A percentile compares a stretch with the other conserved stretches of the same genome.
Evolutionary conservation across 1,140 invertebrate genomes (phyloP).

Genomic region (Arion vulgaris): DNA sequence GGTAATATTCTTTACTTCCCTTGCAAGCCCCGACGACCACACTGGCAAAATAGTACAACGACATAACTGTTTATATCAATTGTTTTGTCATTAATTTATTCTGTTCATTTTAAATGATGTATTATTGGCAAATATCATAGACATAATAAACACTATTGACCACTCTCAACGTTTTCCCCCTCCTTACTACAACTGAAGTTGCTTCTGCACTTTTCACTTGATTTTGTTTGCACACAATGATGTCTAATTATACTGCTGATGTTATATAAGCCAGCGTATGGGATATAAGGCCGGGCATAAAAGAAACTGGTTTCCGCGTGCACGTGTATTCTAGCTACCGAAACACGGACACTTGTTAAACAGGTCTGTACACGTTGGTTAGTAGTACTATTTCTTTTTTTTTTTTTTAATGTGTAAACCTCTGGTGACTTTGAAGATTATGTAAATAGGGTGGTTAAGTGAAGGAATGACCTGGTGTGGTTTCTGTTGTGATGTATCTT

Average conservation of each 20-base stretch:
- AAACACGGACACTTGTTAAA: neutral
- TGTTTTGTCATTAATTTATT: too few relatives aligned
- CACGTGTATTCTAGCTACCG: neutral
- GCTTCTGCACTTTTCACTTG: neutral
- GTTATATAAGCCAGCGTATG: neutral
- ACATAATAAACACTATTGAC: neutral
- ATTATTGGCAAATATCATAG: too few relatives aligned
- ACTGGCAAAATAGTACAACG: too few relatives aligned
- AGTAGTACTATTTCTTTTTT: neutral
- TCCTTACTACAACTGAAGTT: neutral
- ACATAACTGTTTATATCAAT: too few relatives aligned
- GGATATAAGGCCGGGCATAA: neutral
- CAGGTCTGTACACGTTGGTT: conserved; percentile 10
- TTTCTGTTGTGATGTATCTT: too few relatives aligned
- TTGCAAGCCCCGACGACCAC: too few relatives aligned
- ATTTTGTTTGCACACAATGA: conserved; percentile 4
- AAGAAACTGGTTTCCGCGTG: neutral
- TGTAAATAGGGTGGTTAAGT: too few relatives aligned
- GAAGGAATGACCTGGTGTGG: too few relatives aligned
- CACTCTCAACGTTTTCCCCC: neutral
- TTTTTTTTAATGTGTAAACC: too few relatives aligned
- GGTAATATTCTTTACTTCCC: too few relatives aligned
- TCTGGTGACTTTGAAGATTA: too few relatives aligned
- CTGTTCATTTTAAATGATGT: too few relatives aligned
- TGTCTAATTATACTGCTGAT: conserved; percentile 17